Conservation (phyloP, 2,888 invertebrate species). For the Pollenia griseotomentosa region DNA sequence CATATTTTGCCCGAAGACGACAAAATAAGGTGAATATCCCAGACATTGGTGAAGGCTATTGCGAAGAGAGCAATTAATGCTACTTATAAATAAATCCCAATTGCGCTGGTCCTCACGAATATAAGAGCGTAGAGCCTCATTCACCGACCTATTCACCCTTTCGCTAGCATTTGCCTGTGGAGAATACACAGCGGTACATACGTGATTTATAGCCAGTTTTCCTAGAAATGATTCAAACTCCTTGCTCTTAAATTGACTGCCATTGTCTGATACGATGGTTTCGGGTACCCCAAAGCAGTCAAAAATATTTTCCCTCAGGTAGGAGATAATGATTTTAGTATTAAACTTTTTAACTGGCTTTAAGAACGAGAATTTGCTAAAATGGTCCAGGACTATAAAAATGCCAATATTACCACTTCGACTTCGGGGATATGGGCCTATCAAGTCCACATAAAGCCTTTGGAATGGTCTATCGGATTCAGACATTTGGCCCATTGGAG, state of each 20-base stretch:
- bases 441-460: background rate
- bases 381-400: background rate
- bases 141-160: background rate
- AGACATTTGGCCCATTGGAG: background rate
- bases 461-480: background rate
- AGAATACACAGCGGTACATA: constrained; percentile 11
- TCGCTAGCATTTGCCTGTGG: constrained; percentile 24
- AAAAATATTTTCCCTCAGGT: background rate
- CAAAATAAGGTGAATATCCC: constrained; percentile 13
- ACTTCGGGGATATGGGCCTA: background rate
- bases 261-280: background rate
- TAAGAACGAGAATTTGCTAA: background rate
- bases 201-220: background rate
- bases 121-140: constrained; percentile 15
- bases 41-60: constrained; percentile 24
- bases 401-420: background rate
- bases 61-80: background rate
- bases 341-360: background rate
- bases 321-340: background rate
- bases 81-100: constrained; percentile 1
- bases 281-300: background rate
- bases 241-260: constrained; percentile 3
- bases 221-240: background rate
- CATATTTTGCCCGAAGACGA: constrained; percentile 9
- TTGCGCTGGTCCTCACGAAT: background rate